These are phyloP conservation scores for Papilio dardanus DNA, from an alignment of 1,140 invertebrate genomes.

Conservation along the genomic window DNA sequence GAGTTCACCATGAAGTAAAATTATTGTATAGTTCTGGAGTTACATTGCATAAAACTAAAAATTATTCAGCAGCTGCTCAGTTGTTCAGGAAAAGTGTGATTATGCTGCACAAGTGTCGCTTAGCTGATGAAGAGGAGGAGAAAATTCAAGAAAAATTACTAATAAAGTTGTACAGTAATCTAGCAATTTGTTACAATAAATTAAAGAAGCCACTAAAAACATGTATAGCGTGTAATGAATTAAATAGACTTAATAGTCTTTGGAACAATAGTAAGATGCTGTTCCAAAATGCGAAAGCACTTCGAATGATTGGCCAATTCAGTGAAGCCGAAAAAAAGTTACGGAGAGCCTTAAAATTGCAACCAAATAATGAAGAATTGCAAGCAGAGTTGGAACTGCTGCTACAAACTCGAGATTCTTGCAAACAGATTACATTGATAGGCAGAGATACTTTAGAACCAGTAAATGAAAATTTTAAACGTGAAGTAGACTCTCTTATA, in stretches of 20 bases:
- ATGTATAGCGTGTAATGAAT: conserved; percentile 83
- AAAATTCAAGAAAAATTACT: conserved; percentile 83
- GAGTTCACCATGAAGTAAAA: conserved; percentile 66
- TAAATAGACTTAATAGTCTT: conserved; percentile 76
- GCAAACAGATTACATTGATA: conserved; percentile 50
- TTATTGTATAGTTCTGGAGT: conserved; percentile 61
- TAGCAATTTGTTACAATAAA: conserved; percentile 87
- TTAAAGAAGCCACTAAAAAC: conserved; percentile 82
- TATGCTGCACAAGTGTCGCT: conserved; percentile 74
- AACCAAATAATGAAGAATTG: conserved; percentile 57
- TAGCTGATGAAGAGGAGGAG: conserved; percentile 85
- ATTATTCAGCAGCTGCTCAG: conserved; percentile 57
- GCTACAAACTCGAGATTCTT: conserved; percentile 49
- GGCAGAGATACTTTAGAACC: conserved; percentile 39
- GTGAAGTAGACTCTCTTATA: conserved; percentile 66
- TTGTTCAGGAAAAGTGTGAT: conserved; percentile 63
- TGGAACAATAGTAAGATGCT: conserved; percentile 83
- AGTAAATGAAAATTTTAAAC: conserved; percentile 66
- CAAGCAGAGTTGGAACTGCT: conserved; percentile 57
- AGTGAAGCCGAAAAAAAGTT: conserved; percentile 67
- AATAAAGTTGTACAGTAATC: conserved; percentile 86
- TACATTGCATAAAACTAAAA: conserved; percentile 62
- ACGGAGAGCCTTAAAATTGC: conserved; percentile 58
- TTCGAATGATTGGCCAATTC: conserved; percentile 82
- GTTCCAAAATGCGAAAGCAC: conserved; percentile 84